phyloP scores from a whole-genome alignment of 2,113 vertebrate species.

The Gavia stellata region DNA sequence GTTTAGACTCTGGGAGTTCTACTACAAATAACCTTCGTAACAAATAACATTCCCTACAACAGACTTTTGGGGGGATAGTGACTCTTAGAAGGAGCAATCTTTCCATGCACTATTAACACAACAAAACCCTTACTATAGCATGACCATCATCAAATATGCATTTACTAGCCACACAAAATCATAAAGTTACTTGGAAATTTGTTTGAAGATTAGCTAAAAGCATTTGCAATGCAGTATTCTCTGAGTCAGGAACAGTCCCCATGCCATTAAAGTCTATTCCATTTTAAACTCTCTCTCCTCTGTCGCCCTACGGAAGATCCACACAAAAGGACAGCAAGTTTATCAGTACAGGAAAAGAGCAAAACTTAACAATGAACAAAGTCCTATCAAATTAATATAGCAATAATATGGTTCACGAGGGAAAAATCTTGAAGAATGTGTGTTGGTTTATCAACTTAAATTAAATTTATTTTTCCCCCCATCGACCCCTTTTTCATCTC shows the following conservation, averaged over 20 bases:
- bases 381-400: not conserved
- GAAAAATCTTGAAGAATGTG: not conserved
- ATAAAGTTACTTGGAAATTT: not conserved
- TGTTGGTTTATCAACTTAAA: not conserved
- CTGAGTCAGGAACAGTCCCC: not conserved
- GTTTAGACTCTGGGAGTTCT: not conserved
- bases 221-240: not conserved
- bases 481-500: not conserved
- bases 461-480: not conserved
- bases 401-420: not conserved
- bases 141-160: not conserved
- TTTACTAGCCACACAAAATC: not conserved
- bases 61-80: not conserved
- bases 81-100: not conserved
- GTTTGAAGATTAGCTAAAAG: not conserved
- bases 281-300: not conserved
- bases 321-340: not conserved
- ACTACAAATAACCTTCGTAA: not conserved
- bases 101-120: not conserved
- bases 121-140: not conserved
- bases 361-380: not conserved
- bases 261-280: not conserved
- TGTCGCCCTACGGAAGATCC: not conserved
- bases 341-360: not conserved
- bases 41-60: not conserved